Conservation (phyloP, 2,113 vertebrate genomes). For the Clupea harengus region DNA sequence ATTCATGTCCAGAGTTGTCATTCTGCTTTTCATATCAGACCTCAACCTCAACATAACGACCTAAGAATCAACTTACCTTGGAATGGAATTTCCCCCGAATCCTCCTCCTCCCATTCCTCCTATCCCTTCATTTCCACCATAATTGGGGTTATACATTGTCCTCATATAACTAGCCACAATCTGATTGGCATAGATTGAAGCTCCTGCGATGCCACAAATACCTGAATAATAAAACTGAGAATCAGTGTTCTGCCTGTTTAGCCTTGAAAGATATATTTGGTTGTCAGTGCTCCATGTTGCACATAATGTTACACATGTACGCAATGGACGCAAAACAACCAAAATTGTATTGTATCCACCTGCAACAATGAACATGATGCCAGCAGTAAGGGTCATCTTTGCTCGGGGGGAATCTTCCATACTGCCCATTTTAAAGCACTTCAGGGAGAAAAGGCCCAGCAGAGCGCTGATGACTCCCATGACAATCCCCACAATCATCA, state of each 20-base stretch:
- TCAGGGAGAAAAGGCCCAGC: constrained; percentile 81
- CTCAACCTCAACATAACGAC: background rate
- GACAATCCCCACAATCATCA: constrained; percentile 85
- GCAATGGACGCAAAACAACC: background rate
- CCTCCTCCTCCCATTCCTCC: constrained; percentile 31
- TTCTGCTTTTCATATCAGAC: background rate
- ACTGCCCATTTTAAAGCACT: constrained; percentile 79
- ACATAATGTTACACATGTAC: too few species aligned
- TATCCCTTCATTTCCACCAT: constrained; percentile 42
- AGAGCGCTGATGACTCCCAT: constrained; percentile 74
- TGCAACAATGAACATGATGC: constrained; percentile 82
- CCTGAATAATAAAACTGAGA: constrained; percentile 60
- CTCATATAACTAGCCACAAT: constrained; percentile 86
- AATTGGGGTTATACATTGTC: constrained; percentile 56
- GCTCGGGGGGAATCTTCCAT: constrained; percentile 82
- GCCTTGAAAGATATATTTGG: background rate
- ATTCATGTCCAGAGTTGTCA: background rate
- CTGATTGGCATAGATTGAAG: constrained; percentile 90
- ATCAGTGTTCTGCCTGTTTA: background rate
- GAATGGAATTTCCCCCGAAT: constrained; percentile 41
- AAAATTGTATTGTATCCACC: constrained; percentile 63
- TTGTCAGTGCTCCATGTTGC: too few species aligned
- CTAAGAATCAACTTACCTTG: constrained; percentile 48
- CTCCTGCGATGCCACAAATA: constrained; percentile 83
- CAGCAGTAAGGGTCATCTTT: constrained; percentile 86